Percentiles rank a stretch among this genome's conserved stretches.
phyloP scores from a whole-genome alignment of 2,888 invertebrate genomes.

The Andricus quercusramuli region DNA sequence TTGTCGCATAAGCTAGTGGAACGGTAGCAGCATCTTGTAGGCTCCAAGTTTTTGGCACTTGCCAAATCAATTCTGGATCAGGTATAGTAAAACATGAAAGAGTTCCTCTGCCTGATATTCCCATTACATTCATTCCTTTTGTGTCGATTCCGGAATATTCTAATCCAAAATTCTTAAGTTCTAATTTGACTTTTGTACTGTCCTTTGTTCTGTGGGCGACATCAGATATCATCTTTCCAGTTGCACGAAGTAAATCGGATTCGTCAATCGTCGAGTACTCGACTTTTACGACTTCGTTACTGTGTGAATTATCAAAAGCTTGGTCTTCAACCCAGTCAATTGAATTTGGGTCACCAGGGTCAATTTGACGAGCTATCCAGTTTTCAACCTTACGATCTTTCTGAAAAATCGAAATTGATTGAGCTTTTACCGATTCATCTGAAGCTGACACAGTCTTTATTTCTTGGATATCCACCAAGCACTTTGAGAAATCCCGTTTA shows the following conservation, averaged over 20 bases:
- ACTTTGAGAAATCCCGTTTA: not conserved
- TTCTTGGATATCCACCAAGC: constrained; percentile 26
- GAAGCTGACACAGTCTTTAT: not conserved
- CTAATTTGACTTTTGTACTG: not conserved
- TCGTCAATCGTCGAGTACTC: constrained; percentile 94
- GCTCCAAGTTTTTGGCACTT: constrained; percentile 82
- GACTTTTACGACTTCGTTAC: constrained; percentile 79
- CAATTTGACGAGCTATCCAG: constrained; percentile 40
- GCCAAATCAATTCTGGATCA: constrained; percentile 80
- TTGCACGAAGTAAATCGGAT: constrained; percentile 82
- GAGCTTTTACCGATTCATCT: not conserved
- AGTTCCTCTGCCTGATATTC: constrained; percentile 71
- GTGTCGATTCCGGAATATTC: constrained; percentile 83
- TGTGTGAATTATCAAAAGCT: constrained; percentile 43
- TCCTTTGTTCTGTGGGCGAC: not conserved
- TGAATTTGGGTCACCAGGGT: constrained; percentile 80
- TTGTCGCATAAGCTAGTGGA: constrained; percentile 84
- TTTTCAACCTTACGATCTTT: constrained; percentile 62
- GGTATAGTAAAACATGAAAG: constrained; percentile 80
- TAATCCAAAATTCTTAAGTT: constrained; percentile 79
- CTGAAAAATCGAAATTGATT: not conserved
- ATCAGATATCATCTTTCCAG: constrained; percentile 82
- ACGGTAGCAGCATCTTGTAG: constrained; percentile 84
- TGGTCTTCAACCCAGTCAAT: constrained; percentile 89
- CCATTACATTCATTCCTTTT: constrained; percentile 78